Conservation (phyloP, 1,140 invertebrate genomes). For the Gryllus bimaculatus region DNA sequence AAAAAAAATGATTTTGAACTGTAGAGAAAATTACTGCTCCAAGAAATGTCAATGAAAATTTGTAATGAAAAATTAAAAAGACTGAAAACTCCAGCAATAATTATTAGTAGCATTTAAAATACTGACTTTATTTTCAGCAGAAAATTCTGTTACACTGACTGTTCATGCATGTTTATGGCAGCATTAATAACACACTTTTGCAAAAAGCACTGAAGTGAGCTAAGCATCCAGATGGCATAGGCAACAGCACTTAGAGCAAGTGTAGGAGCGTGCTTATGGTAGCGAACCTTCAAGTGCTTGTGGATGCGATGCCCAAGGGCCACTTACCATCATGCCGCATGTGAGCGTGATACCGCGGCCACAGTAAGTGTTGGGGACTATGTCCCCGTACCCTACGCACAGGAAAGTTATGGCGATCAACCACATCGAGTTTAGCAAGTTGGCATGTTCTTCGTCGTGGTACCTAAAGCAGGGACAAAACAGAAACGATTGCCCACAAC, state of each 20-base stretch:
- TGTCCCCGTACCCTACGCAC: conserved; percentile 73
- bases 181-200: neutral
- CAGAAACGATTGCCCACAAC: neutral
- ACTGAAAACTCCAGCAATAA: too few relatives aligned
- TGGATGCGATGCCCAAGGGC: neutral
- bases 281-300: neutral
- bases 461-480: conserved; percentile 44
- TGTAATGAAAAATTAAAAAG: neutral
- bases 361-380: conserved; percentile 91
- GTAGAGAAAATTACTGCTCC: neutral
- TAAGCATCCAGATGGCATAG: neutral
- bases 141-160: neutral
- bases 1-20: neutral
- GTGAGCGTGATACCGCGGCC: conserved; percentile 81
- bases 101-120: neutral
- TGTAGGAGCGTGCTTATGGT: conserved; percentile 3
- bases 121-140: neutral
- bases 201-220: neutral
- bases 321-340: conserved; percentile 88
- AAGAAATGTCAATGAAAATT: neutral
- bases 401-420: conserved; percentile 83
- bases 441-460: conserved; percentile 79
- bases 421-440: conserved; percentile 89
- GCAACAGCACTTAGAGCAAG: neutral
- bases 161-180: neutral